Conservation (phyloP, 2,888 invertebrate genomes). For the Tetramorium bicarinatum region DNA sequence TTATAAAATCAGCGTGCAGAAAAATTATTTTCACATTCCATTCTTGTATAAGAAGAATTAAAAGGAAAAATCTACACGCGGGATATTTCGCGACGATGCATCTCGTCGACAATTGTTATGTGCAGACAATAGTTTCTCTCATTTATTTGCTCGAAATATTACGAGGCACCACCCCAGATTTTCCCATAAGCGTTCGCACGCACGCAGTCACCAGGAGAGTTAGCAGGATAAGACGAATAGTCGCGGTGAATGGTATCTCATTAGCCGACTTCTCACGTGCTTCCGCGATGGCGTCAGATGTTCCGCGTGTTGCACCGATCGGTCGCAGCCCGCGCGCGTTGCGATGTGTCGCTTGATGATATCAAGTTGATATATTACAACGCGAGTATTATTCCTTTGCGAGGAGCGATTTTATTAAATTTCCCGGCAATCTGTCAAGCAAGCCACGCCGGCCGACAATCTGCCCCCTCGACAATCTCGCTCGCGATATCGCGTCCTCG, state of each 20-base stretch:
- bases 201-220: background rate
- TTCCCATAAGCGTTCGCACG: conserved; percentile 15
- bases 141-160: conserved; percentile 1
- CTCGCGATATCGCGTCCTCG: background rate
- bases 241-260: conserved; percentile 33
- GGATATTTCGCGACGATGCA: background rate
- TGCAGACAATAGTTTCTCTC: conserved; percentile 6
- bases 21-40: background rate
- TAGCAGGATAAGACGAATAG: conserved; percentile 16
- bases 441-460: background rate
- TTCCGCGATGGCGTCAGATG: conserved; percentile 40
- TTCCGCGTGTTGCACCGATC: background rate
- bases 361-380: conserved; percentile 12
- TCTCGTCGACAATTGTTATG: background rate
- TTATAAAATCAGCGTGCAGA: background rate
- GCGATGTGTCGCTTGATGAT: background rate
- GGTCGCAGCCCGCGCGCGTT: background rate
- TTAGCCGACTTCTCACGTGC: conserved; percentile 50
- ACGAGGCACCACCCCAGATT: background rate
- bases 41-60: background rate
- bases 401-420: conserved; percentile 26
- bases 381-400: background rate
- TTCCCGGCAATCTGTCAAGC: conserved; percentile 19
- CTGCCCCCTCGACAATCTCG: background rate
- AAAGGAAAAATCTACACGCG: background rate